Conservation (phyloP, 1,140 invertebrate species). For the Drosophila saltans region DNA sequence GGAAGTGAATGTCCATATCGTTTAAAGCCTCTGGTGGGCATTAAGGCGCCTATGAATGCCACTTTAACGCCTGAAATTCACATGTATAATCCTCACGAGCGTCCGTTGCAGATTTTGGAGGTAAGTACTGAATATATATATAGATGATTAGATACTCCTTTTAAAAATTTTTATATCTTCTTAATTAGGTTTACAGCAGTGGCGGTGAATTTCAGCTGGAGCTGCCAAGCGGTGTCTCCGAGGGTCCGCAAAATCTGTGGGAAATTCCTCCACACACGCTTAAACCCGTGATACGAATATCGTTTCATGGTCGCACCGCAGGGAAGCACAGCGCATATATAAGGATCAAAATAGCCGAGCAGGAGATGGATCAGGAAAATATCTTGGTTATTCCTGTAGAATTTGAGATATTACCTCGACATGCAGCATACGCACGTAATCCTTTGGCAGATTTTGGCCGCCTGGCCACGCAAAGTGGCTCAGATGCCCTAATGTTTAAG, state of each 20-base stretch:
- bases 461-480: conserved; percentile 50
- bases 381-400: conserved; percentile 93
- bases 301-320: conserved; percentile 88
- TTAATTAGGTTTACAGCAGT: conserved; percentile 88
- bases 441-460: conserved; percentile 92
- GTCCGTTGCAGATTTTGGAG: conserved; percentile 90
- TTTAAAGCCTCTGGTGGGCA: conserved; percentile 93
- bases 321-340: conserved; percentile 83
- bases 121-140: conserved; percentile 13
- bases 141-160: not conserved
- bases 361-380: conserved; percentile 57
- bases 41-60: conserved; percentile 95
- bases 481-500: conserved; percentile 53
- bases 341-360: conserved; percentile 77
- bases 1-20: conserved; percentile 94
- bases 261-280: conserved; percentile 95
- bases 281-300: conserved; percentile 94
- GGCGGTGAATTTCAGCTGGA: conserved; percentile 95
- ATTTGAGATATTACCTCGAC: conserved; percentile 90
- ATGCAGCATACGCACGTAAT: conserved; percentile 90
- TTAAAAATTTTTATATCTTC: not conserved
- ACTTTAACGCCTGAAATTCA: conserved; percentile 95
- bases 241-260: conserved; percentile 93
- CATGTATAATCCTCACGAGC: conserved; percentile 96
- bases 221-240: conserved; percentile 89